These are phyloP conservation scores for Oncorhynchus nerka DNA, from an alignment of 2,113 vertebrate genomes.

Conservation along the genomic window DNA sequence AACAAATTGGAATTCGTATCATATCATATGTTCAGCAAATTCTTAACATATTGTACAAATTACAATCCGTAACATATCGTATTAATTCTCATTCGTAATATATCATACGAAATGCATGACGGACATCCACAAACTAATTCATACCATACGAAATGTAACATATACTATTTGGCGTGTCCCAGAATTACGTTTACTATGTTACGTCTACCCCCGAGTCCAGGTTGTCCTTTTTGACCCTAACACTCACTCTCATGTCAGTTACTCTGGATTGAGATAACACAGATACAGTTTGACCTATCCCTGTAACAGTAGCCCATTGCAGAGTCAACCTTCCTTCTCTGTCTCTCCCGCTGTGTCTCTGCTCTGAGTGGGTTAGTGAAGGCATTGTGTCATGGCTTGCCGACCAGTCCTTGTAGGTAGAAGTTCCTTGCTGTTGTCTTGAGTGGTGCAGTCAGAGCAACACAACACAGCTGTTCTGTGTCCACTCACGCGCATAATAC, in stretches of 20 bases:
- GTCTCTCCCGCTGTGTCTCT: background rate
- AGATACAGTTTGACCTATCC: background rate
- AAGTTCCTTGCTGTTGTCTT: background rate
- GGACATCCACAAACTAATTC: too few relatives aligned
- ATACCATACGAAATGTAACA: too few relatives aligned
- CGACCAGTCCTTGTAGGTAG: conserved; percentile 1
- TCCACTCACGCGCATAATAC: background rate
- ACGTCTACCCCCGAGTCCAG: too few relatives aligned
- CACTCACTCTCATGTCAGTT: background rate
- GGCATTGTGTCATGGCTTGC: background rate
- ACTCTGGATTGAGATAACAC: background rate
- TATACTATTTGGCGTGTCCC: too few relatives aligned
- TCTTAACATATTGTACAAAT: too few relatives aligned
- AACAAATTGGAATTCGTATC: too few relatives aligned
- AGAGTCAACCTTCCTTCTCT: background rate
- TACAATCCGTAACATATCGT: too few relatives aligned
- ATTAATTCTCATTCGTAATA: too few relatives aligned
- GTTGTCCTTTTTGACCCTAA: background rate
- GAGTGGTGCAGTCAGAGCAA: background rate
- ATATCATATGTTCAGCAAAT: too few relatives aligned
- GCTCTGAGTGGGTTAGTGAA: background rate
- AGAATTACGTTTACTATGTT: too few relatives aligned
- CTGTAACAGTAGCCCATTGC: background rate
- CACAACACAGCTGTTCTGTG: background rate
- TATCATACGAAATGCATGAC: too few relatives aligned